These are phyloP conservation scores for Aradophagus sp. DNA, from an alignment of 1,140 invertebrate genomes.

Conservation along the genomic window DNA sequence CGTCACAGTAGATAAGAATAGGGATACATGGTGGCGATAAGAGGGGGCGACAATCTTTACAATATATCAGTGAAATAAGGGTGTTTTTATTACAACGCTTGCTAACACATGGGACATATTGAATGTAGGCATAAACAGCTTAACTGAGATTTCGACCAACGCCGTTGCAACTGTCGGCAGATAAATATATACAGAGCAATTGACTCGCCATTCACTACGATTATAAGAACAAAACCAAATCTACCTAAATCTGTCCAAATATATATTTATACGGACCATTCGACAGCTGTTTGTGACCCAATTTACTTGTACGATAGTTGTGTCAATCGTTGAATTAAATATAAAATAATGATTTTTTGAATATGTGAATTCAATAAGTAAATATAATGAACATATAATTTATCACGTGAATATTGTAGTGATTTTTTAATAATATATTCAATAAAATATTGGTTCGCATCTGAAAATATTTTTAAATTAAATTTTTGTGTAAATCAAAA, in stretches of 20 bases:
- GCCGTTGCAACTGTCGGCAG: slow-evolving; percentile 32
- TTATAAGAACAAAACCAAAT: slow-evolving; percentile 50
- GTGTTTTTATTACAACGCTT: slow-evolving; percentile 32
- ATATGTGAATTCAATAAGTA: too few relatives aligned
- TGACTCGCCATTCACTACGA: slow-evolving; percentile 52
- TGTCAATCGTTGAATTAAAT: too few relatives aligned
- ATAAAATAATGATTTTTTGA: too few relatives aligned
- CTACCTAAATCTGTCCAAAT: background rate
- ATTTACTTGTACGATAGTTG: too few relatives aligned
- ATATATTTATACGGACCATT: slow-evolving; percentile 1
- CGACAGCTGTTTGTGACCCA: too few relatives aligned
- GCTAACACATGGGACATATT: slow-evolving; percentile 47
- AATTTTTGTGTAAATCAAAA: too few relatives aligned
- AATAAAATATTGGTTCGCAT: too few relatives aligned
- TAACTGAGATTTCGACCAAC: slow-evolving; percentile 33
- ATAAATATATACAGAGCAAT: slow-evolving; percentile 46
- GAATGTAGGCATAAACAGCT: slow-evolving; percentile 37
- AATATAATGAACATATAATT: too few relatives aligned
- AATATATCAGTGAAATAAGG: slow-evolving; percentile 32
- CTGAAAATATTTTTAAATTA: too few relatives aligned
- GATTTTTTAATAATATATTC: too few relatives aligned
- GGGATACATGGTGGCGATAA: background rate
- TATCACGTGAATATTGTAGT: too few relatives aligned
- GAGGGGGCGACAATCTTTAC: slow-evolving; percentile 35
- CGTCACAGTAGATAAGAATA: slow-evolving; percentile 17